Percentiles rank a stretch among this genome's conserved stretches.
Conservation (phyloP, 2,113 vertebrate genomes). For the Nothoprocta pentlandii region DNA sequence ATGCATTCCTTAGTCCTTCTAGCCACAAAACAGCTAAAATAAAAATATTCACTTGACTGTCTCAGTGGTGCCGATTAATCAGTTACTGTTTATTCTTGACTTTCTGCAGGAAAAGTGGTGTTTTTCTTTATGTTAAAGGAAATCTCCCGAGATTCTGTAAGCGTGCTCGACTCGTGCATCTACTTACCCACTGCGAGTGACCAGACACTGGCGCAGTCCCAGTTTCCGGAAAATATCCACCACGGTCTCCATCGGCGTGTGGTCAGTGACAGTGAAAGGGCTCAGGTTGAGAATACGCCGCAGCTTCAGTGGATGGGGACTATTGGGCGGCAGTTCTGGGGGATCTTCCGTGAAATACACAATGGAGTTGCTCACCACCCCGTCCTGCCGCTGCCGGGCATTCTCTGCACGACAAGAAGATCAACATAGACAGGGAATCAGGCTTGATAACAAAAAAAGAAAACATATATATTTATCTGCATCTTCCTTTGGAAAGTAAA, state of each 20-base stretch:
- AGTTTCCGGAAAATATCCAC: conserved; percentile 98
- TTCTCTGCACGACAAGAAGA: conserved; percentile 81
- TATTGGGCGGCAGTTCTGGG: conserved; percentile 89
- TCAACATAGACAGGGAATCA: background rate
- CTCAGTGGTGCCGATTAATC: background rate
- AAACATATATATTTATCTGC: no score
- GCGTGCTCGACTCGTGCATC: background rate
- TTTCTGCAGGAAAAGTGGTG: background rate
- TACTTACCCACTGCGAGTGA: conserved; percentile 94
- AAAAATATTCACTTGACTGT: background rate
- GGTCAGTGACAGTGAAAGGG: conserved; percentile 99
- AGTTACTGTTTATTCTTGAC: background rate
- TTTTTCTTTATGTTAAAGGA: background rate
- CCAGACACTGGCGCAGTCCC: conserved; percentile 95
- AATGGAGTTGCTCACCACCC: conserved; percentile 96
- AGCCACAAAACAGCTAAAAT: background rate
- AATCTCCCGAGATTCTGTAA: background rate
- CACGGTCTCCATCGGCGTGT: conserved; percentile 99
- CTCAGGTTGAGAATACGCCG: conserved; percentile 95
- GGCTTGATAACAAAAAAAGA: background rate
- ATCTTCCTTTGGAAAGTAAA: background rate
- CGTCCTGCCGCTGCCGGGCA: conserved; percentile 96
- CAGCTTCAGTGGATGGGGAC: conserved; percentile 93
- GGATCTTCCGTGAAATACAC: conserved; percentile 96
- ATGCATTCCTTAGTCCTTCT: background rate